Base-by-base conservation (phyloP, 2,797 vertebrate genomes). In the Heteromormyrus szaboi region DNA sequence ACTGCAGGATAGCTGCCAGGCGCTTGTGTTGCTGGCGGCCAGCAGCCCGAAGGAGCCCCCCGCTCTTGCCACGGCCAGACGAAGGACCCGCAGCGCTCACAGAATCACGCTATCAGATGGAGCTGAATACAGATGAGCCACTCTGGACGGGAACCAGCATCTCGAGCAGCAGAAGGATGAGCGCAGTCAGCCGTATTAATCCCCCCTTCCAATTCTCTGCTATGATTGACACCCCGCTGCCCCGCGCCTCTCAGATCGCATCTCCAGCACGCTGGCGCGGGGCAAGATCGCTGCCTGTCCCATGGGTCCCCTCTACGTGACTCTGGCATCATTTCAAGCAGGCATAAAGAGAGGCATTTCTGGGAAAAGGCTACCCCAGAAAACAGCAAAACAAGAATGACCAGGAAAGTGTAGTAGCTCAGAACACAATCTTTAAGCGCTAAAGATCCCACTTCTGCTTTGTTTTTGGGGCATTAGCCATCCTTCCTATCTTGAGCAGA, bases 61-160 rank as follows among this genome's bases (percentile, higher is more conserved):
- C 3, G 41, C 87, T 76, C 48, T 33, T 65, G 17, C 25, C 12
- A 7, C n/a, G 2, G 50, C 50, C 19, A 88, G 72, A 62, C 37
- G 6, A n/a, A 8, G 54, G 86, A 25, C 33, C 86, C 53, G 29
- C 14, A 62, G 85, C 33, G 83, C 48, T 12, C 50, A 59, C 37
- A 33, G 17, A 72, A 25, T 72, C 29, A 68, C 29, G 33, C 33
- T 62, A 33, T 68, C 79, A 87, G 76, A 81, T 25, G 81, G 85
- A 53, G 84, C 85, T 54, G 68, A 87, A 62, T 25, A 65, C 59
- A 5, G 81, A 88, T 89, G 88, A 86, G 81, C 54, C 68, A 59
- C 37, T n/a, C 84, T 87, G 85, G 90, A 86, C 22, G 50, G 72
- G 44, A 50, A 41, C 87, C 90, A 90, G 87, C 76, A 88, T 87